Percentiles rank a stretch among this genome's conserved stretches.
These are phyloP conservation scores for Mustelus asterias DNA, from an alignment of 2,113 vertebrate species.

Conservation along the genomic window DNA sequence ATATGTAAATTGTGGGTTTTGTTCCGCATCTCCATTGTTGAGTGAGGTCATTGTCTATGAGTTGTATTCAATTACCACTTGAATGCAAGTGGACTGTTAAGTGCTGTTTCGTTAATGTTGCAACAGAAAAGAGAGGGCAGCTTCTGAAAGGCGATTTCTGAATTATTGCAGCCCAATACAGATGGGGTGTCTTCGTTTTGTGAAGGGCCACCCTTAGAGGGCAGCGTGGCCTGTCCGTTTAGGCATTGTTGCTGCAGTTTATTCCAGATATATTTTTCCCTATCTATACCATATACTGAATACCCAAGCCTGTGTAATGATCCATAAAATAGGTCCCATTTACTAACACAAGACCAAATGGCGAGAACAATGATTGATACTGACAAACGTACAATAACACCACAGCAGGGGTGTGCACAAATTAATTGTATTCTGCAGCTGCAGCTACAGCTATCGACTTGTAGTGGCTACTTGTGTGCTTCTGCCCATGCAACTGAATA, in stretches of 20 bases:
- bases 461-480: slow-evolving; percentile 27
- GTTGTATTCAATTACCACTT: slow-evolving; percentile 70
- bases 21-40: slow-evolving; percentile 29
- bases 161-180: slow-evolving; percentile 41
- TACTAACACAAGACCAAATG: slow-evolving; percentile 57
- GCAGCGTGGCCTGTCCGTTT: slow-evolving; percentile 3
- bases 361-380: slow-evolving; percentile 63
- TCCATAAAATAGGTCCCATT: slow-evolving; percentile 68
- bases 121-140: background rate
- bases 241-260: slow-evolving; percentile 30
- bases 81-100: slow-evolving; percentile 58
- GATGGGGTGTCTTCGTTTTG: background rate
- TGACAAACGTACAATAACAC: slow-evolving; percentile 62
- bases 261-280: slow-evolving; percentile 45
- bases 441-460: slow-evolving; percentile 31
- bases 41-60: slow-evolving; percentile 48
- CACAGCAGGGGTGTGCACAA: slow-evolving; percentile 35
- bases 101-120: background rate
- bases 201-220: slow-evolving; percentile 8
- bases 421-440: slow-evolving; percentile 36
- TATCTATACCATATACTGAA: slow-evolving; percentile 52
- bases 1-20: slow-evolving; percentile 31
- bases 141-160: slow-evolving; percentile 37
- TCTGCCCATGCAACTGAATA: slow-evolving; percentile 18
- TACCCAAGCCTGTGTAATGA: slow-evolving; percentile 70